Evolutionary conservation across 2,888 invertebrate genomes (phyloP), one percentile per base, ranked within the genome.

Genomic region (Rhabditophanes sp.): DNA sequence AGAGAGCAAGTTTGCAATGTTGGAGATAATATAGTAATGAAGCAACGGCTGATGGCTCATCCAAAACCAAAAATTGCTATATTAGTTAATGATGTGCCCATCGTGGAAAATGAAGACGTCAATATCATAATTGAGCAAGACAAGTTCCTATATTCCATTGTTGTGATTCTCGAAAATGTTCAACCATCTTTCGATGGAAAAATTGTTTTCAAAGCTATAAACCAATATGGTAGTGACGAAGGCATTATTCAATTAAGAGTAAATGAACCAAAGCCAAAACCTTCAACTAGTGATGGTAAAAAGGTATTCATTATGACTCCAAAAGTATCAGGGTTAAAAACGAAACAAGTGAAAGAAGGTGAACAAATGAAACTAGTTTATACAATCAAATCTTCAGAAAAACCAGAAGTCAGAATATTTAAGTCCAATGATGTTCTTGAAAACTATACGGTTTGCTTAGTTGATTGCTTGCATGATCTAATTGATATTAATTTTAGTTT

Each of bases 101-200:
- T 87, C 28, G 73, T 74, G 24, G 75, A 75, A 9, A 73, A 75
- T 39, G 76, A 78, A 37, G 78, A 80, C 56, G 72, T 80, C 6
- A 76, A 76, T 1, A 74, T 85, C 21, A 75, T 74, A 2, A 79
- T 78, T 0, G 79, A 80, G 64, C 80, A 80, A 1, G 83, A 85
- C 56, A 80, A 82, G 75, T 82, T 84, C 61, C 82, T 80, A 76
- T 84, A 84, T 65, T 79, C 78, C 48, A 81, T 79, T 51, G 76
- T 78, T 9, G 69, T 85, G 16, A 78, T 78, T 58, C 80, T 87
- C 49, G 60, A 61, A 36, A 75, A 75, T 3, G 76, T 79, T 53
- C 78, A 81, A 0, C 78, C 79, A 63, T 80, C 82, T 71, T 77
- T 83, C 1, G 75, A 28, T 17, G 53, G 50, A 2, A 15, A 20